These are phyloP conservation scores for Hermatobates lingyangjiaoensis DNA, from an alignment of 1,140 invertebrate genomes.

Conservation along the genomic window DNA sequence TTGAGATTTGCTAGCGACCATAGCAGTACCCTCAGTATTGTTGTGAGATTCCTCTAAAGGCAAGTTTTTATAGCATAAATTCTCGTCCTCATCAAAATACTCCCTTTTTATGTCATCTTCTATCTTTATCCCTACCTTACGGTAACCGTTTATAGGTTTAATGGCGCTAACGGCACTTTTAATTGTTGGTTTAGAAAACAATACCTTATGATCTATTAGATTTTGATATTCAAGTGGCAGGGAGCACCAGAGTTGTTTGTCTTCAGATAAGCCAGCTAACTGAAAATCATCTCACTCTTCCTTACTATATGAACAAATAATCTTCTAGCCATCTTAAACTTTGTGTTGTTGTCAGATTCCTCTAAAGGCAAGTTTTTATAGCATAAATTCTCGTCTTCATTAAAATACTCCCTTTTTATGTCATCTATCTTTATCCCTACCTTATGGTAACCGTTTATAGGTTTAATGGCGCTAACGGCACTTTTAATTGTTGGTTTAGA, in stretches of 20 bases:
- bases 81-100: not conserved
- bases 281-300: not conserved
- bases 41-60: not conserved
- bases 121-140: not conserved
- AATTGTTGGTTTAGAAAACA: not conserved
- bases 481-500: too few relatives aligned
- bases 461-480: too few relatives aligned
- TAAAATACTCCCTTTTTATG: too few relatives aligned
- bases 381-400: too few relatives aligned
- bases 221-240: slow-evolving; percentile 1
- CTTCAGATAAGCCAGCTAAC: slow-evolving; percentile 1
- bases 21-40: not conserved
- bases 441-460: too few relatives aligned
- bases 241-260: not conserved
- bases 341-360: too few relatives aligned
- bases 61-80: not conserved
- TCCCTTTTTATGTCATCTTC: slow-evolving; percentile 1
- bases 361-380: too few relatives aligned
- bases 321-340: not conserved
- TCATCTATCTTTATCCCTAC: too few relatives aligned
- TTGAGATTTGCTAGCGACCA: not conserved
- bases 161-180: not conserved
- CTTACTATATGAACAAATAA: not conserved
- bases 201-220: not conserved
- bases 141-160: not conserved